Evolutionary conservation across 1,140 invertebrate genomes (phyloP), one percentile per base, ranked within the genome.

Genomic region (Copidosoma floridanum): DNA sequence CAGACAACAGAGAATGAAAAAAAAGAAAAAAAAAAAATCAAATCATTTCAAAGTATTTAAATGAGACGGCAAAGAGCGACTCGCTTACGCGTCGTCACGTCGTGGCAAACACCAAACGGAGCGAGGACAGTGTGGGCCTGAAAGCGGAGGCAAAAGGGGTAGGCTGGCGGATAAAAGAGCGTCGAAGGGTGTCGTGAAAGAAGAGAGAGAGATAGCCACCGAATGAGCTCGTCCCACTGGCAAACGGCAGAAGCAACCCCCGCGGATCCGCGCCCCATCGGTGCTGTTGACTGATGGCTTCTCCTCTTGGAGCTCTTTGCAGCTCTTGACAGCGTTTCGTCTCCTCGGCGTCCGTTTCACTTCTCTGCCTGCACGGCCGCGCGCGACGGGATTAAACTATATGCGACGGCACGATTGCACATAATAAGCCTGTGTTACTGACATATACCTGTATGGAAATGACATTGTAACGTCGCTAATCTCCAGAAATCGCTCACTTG

Each of bases 251-350:
- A 7, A n/a, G 20, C 63, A 70, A 71, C 67, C 70, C 66, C 68
- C 65, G 66, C 62, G 59, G 66, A 71, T 71, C 74, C 67, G 60
- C 64, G 69, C 66, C 68, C 51, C n/a, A n/a, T n/a, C n/a, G n/a
- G n/a, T n/a, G n/a, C 52, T 48, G 64, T 78, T n/a, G 75, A 79
- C 71, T 76, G 72, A 79, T 79, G 76, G 69, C 70, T 71, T 61
- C 69, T 76, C 70, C 64, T 76, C 73, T n/a, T n/a, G n/a, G n/a
- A n/a, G n/a, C n/a, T n/a, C n/a, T n/a, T n/a, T n/a, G n/a, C n/a
- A n/a, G n/a, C n/a, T n/a, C n/a, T n/a, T n/a, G n/a, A n/a, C n/a
- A n/a, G n/a, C n/a, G n/a, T n/a, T n/a, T n/a, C n/a, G n/a, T n/a
- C 12, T n/a, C 24, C 41, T 46, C 35, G 11, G 16, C 29, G 43